Evolutionary conservation across 1,140 invertebrate species (phyloP), one percentile per base, ranked within the genome.

Genomic region (Cyclargus thomasi): DNA sequence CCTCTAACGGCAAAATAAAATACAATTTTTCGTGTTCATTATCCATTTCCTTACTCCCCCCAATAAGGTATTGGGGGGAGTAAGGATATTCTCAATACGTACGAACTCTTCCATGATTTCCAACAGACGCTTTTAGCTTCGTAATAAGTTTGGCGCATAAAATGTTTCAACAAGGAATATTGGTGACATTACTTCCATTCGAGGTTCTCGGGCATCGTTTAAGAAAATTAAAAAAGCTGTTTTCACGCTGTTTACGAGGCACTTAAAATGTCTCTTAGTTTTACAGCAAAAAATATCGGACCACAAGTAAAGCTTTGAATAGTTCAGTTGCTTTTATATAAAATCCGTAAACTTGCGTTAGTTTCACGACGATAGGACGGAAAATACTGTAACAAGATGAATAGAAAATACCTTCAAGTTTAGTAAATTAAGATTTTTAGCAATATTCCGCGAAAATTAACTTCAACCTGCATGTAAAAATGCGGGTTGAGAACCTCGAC

Each of bases 221-320:
- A 5, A 55, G 53, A 20, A 55, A 55, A 55, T 55, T 55, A 55
- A 55, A 55, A 55, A 55, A 55, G 53, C 53, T 20, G 53, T 20
- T 20, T 17, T 5, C n/a, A 20, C 53, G 53, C 53, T 55, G 1
- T 55, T 55, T 55, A 55, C 53, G 53, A 55, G 53, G 53, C 53
- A 55, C 53, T 55, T 20, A 55, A 55, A 20, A 55, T 20, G 53
- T 55, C 53, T 17, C 53, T 5, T 55, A 20, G 53, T 55, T 55
- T 55, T 55, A 55, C 53, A 7, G 53, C 53, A 20, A 20, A 55
- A 17, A 20, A 55, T 55, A 55, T 55, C 18, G 53, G 53, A 55
- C 53, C n/a, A 20, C 53, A 20, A 55, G 39, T 11, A 47, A 47
- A 47, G 39, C 39, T 47, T 47, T 47, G 29, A 29, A 29, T 29